Base-by-base conservation (phyloP, 2,797 vertebrate genomes). In the Phrynocephalus forsythii region DNA sequence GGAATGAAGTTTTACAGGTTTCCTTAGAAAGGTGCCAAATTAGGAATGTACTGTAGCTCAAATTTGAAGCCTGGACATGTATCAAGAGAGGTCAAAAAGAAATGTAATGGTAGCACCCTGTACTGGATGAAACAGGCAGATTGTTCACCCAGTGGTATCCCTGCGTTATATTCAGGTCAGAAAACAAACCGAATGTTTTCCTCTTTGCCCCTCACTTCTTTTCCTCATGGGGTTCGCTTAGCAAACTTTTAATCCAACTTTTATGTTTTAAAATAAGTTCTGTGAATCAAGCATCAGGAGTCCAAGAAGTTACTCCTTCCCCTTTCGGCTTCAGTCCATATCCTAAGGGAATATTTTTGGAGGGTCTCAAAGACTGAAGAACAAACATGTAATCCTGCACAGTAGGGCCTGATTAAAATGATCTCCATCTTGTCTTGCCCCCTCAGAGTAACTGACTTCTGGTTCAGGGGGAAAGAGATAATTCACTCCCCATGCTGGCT, bases 391-490 rank as follows among this genome's bases (percentile, higher is more conserved):
- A 87, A 92, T 88, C 5, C 44, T 89, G 28, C n/a, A 90, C 69
- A 89, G 83, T 50, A 16, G 60, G 87, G 50, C 69, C 83, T 89
- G 85, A 78, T 89, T 89, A 78, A 83, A 94, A 93, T 86, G 1
- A 84, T 71, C 60, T 92, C 91, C 86, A 79, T 83, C 84, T 82
- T 92, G n/a, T 82, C 87, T 92, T 77, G 2, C 30, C 30, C 71
- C 84, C 84, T 88, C 91, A 68, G 67, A 93, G 91, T 86, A 95
- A 86, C 2, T 85, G 94, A 88, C 66, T 89, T 90, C 86, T 82
- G 92, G 22, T 84, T 91, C 82, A 79, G 76, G 84, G 38, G 83
- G 52, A n/a, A 9, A 86, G 82, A 67, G 82, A 82, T 92, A 90
- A 90, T 90, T 93, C 90, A 92, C 86, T 92, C 82, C 89, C 89